These are phyloP conservation scores for Eleginops maclovinus DNA, from an alignment of 2,113 vertebrate genomes.

Conservation along the genomic window DNA sequence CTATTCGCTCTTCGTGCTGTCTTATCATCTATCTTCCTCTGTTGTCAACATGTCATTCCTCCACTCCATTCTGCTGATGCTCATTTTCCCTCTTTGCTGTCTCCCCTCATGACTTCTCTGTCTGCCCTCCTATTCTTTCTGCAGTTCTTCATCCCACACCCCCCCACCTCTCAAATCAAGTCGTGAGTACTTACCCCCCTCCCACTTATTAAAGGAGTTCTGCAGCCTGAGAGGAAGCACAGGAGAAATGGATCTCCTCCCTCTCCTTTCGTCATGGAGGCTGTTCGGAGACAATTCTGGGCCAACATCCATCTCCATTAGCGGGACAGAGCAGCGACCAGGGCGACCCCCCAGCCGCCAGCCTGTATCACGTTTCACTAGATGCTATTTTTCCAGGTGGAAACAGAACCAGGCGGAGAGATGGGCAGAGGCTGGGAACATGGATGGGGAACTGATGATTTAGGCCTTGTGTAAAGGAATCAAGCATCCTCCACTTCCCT, in stretches of 20 bases:
- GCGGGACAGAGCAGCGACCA: slow-evolving; percentile 66
- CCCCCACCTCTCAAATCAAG: slow-evolving; percentile 49
- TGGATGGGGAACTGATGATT: slow-evolving; percentile 57
- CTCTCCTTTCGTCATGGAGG: slow-evolving; percentile 47
- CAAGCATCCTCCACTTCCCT: slow-evolving; percentile 67
- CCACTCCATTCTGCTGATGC: slow-evolving; percentile 38
- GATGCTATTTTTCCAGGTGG: slow-evolving; percentile 81
- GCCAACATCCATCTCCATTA: slow-evolving; percentile 86
- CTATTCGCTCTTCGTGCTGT: slow-evolving; percentile 35
- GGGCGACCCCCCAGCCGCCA: slow-evolving; percentile 42
- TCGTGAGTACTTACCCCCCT: slow-evolving; percentile 48
- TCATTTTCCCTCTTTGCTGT: slow-evolving; percentile 34
- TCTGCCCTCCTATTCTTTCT: slow-evolving; percentile 39
- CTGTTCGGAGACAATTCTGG: slow-evolving; percentile 76
- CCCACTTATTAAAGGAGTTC: slow-evolving; percentile 65
- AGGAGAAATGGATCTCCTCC: slow-evolving; percentile 68
- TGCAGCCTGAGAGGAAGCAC: slow-evolving; percentile 61
- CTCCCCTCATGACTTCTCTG: slow-evolving; percentile 17
- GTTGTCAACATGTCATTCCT: slow-evolving; percentile 65
- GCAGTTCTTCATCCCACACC: slow-evolving; percentile 31
- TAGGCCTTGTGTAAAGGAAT: slow-evolving; percentile 61
- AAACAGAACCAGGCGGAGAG: slow-evolving; percentile 36
- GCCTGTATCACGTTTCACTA: slow-evolving; percentile 77
- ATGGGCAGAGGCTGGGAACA: slow-evolving; percentile 32
- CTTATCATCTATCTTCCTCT: slow-evolving; percentile 65